Base-by-base conservation (phyloP, 2,888 invertebrate genomes). In the Stramonita haemastoma region DNA sequence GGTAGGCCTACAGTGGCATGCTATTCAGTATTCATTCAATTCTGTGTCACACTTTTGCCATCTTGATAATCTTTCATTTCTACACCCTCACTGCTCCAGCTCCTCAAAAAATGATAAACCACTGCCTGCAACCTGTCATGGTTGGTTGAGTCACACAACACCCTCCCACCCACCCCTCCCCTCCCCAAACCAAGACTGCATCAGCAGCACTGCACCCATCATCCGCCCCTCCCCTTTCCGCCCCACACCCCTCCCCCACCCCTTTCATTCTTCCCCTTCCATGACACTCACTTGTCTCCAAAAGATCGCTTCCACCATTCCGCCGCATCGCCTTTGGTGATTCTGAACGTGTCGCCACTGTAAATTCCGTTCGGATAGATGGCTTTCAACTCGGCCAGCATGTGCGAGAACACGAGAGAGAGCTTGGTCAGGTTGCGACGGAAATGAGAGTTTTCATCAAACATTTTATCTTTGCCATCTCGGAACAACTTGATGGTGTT, bases 241-340 rank as follows among this genome's bases (percentile, higher is more conserved):
- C 34, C n/a, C 19, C 34, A 32, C 79, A 79, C 79, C 19, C 32
- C 34, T 83, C 81, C 6, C 81, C 26, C 81, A 34, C 2, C 79
- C 81, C 81, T 26, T 26, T 66, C 83, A 13, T 57, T 66, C 32
- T 32, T 79, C 81, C 79, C 26, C 34, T 60, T 81, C n/a, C 70
- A 56, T 26, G 15, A 57, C 32, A 93, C 93, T 97, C 96, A 99
- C 99, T 98, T 99, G 97, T 99, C 98, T 94, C 98, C 98, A 96
- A 99, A 99, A 96, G 98, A 98, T 91, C 97, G 97, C 95, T 97
- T 98, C 99, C 99, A 99, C 96, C 99, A 99, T 92, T 99, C 99
- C 0, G 99, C 98, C 19, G 99, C 99, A 97, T 99, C 99, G 93
- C 98, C 98, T 97, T 99, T 99, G 57, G 99, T 99, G 95, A 99